These are phyloP conservation scores for Paedocypris sp. DNA, from an alignment of 2,113 vertebrate genomes.

Conservation along the genomic window DNA sequence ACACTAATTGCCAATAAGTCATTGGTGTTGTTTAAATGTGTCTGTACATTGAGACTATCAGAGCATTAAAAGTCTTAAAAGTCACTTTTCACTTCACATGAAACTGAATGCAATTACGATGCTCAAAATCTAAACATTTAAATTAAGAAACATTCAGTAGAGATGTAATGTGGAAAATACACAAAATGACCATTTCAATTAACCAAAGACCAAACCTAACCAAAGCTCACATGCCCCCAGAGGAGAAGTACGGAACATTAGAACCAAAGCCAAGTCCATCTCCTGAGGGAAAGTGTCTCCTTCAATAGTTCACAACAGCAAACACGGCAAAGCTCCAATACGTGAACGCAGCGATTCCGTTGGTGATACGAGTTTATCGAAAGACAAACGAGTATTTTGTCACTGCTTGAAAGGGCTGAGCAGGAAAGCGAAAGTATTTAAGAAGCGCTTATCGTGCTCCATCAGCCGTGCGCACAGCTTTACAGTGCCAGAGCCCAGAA, in stretches of 20 bases:
- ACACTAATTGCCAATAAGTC: too few relatives aligned
- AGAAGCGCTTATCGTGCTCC: not conserved
- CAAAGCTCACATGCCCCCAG: conserved; percentile 3
- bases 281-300: not conserved
- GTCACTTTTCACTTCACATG: too few relatives aligned
- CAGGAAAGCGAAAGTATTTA: not conserved
- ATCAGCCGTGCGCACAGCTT: conserved; percentile 7
- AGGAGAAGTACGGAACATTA: conserved; percentile 1
- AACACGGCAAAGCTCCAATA: not conserved
- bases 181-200: not conserved
- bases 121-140: too few relatives aligned
- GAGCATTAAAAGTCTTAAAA: too few relatives aligned
- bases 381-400: not conserved
- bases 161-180: not conserved
- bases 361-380: too few relatives aligned
- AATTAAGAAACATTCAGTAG: not conserved
- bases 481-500: not conserved
- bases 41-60: too few relatives aligned
- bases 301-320: not conserved
- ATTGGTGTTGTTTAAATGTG: too few relatives aligned
- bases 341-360: too few relatives aligned
- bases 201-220: not conserved
- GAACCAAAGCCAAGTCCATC: not conserved
- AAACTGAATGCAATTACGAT: too few relatives aligned
- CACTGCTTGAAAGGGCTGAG: not conserved